Evolutionary conservation across 2,797 vertebrate genomes (phyloP).

Genomic region (Lophius americanus): DNA sequence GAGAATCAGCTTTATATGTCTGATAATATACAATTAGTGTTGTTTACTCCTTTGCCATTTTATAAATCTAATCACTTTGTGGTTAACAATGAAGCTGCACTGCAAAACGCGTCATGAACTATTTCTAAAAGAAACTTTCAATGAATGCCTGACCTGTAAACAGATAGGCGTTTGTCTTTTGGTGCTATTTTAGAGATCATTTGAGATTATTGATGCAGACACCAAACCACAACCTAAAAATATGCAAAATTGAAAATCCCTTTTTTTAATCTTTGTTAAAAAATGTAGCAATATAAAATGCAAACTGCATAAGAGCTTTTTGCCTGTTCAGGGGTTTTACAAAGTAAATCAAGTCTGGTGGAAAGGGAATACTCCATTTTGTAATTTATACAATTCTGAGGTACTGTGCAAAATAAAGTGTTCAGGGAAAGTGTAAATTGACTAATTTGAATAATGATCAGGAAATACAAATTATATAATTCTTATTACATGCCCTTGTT

Average conservation of each 20-base stretch:
- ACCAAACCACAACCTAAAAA: constrained; percentile 74
- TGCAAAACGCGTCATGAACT: constrained; percentile 72
- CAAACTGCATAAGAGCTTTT: constrained; percentile 72
- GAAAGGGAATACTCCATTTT: constrained; percentile 81
- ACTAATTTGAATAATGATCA: constrained; percentile 75
- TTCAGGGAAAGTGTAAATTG: constrained; percentile 82
- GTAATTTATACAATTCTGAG: constrained; percentile 80
- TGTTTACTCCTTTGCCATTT: constrained; percentile 72
- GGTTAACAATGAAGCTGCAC: constrained; percentile 72
- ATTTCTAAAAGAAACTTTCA: constrained; percentile 78
- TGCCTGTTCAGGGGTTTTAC: constrained; percentile 78
- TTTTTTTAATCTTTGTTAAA: constrained; percentile 70
- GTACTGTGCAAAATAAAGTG: constrained; percentile 85
- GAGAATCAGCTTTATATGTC: constrained; percentile 73
- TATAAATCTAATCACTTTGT: constrained; percentile 76
- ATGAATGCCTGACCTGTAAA: constrained; percentile 61
- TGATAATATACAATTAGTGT: constrained; percentile 69
- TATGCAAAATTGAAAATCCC: constrained; percentile 77
- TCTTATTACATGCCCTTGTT: constrained; percentile 75
- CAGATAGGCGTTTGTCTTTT: constrained; percentile 69
- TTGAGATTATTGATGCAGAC: constrained; percentile 73
- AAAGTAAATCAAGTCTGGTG: constrained; percentile 74
- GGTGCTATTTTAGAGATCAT: constrained; percentile 80
- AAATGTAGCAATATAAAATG: constrained; percentile 80
- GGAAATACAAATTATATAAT: constrained; percentile 77